Conservation (phyloP, 2,888 invertebrate species). For the Hydriomena furcata region DNA sequence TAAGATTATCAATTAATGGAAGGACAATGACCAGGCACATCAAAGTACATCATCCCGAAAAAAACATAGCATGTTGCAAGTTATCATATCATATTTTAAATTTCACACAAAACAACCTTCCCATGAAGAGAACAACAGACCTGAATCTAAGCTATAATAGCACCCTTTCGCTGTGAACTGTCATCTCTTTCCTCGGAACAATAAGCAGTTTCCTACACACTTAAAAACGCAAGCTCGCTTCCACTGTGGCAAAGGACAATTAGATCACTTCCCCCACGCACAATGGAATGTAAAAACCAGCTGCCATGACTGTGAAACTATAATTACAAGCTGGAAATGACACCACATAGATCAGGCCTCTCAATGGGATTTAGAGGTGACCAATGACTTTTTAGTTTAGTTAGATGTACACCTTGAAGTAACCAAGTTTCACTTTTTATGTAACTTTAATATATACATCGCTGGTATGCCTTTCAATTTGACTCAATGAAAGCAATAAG, state of each 20-base stretch:
- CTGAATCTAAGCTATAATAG: not conserved
- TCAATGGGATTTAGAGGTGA: conserved; percentile 1
- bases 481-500: not conserved
- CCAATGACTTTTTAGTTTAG: not conserved
- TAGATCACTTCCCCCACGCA: conserved; percentile 70
- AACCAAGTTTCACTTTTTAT: conserved; percentile 4
- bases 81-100: not conserved
- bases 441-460: not conserved
- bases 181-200: conserved; percentile 33
- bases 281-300: conserved; percentile 71
- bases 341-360: not conserved
- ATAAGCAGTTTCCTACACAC: conserved; percentile 53
- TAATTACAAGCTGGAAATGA: conserved; percentile 35
- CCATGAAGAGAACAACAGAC: not conserved
- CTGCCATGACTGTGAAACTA: conserved; percentile 35
- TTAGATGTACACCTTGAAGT: not conserved
- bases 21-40: not conserved
- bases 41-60: not conserved
- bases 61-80: not conserved
- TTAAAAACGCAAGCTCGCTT: conserved; percentile 66
- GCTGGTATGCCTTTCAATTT: not conserved
- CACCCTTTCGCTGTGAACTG: conserved; percentile 7
- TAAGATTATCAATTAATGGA: no score
- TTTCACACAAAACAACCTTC: conserved; percentile 4
- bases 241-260: conserved; percentile 65